Percentiles rank a stretch among this genome's conserved stretches.
Evolutionary conservation across 2,888 invertebrate species (phyloP).

Genomic region (Habrosyne pyritoides): DNA sequence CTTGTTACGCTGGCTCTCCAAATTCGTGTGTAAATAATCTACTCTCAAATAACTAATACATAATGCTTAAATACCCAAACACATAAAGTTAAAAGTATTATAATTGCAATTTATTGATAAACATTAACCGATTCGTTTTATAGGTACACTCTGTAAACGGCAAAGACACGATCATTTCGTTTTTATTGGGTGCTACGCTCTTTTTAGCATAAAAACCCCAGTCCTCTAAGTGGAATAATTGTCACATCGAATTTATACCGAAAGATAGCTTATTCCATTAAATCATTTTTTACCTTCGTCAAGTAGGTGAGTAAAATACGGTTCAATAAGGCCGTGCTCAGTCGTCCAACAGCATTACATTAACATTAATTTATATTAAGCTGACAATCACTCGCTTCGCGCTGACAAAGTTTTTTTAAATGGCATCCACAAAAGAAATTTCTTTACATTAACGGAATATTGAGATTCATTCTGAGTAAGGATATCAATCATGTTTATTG

Average conservation of each 20-base stretch:
- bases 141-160: not conserved
- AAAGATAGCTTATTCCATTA: conserved; percentile 4
- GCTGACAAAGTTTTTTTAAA: conserved; percentile 3
- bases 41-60: too few species aligned
- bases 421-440: not conserved
- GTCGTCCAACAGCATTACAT: not conserved
- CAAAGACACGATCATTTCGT: not conserved
- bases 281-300: not conserved
- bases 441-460: not conserved
- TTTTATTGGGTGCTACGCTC: not conserved
- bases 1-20: too few species aligned
- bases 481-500: not conserved
- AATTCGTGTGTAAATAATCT: too few species aligned
- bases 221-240: not conserved
- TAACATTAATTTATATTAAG: conserved; percentile 9
- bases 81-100: not conserved
- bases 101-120: not conserved
- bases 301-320: not conserved
- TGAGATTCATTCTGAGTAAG: conserved; percentile 1
- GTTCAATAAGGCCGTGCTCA: conserved; percentile 6
- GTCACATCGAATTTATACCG: not conserved
- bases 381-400: conserved; percentile 7
- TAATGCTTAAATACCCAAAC: not conserved
- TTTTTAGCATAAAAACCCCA: not conserved
- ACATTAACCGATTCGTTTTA: not conserved